Conservation (phyloP, 1,140 invertebrate genomes). For the Heliconius eleuchia region DNA sequence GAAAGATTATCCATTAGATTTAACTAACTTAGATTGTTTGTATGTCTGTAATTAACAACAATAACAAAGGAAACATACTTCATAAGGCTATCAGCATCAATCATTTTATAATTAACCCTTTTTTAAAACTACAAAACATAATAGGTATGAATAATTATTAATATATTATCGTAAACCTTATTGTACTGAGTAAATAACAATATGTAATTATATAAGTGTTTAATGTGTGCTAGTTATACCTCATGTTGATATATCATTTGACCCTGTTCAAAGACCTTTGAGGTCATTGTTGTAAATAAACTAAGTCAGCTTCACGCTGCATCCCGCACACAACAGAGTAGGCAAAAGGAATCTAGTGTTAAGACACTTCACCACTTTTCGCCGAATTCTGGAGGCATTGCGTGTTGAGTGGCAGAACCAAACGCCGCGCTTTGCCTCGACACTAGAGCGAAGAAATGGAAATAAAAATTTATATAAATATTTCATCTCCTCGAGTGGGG, state of each 20-base stretch:
- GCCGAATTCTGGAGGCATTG: no score
- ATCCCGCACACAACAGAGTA: no score
- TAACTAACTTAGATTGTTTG: not conserved
- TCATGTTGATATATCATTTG: not conserved
- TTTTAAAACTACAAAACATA: conserved; percentile 15
- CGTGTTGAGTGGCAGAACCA: no score
- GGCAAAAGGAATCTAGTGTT: no score
- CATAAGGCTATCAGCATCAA: conserved; percentile 24
- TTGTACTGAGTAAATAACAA: not conserved
- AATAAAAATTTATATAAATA: no score
- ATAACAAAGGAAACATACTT: conserved; percentile 18
- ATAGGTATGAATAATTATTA: conserved; percentile 25
- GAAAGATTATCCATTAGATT: not conserved
- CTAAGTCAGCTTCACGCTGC: no score
- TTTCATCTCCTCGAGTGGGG: no score
- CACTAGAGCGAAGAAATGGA: no score
- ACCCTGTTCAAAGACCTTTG: not conserved
- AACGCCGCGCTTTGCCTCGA: no score
- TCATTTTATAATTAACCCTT: conserved; percentile 30
- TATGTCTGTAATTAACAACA: not conserved
- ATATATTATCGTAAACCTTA: conserved; percentile 17
- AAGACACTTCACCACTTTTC: no score
- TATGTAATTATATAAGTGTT: not conserved
- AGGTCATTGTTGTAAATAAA: no score
- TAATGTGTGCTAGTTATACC: not conserved